Base-by-base conservation (phyloP, 2,888 invertebrate genomes). In the Melanchra persicariae region DNA sequence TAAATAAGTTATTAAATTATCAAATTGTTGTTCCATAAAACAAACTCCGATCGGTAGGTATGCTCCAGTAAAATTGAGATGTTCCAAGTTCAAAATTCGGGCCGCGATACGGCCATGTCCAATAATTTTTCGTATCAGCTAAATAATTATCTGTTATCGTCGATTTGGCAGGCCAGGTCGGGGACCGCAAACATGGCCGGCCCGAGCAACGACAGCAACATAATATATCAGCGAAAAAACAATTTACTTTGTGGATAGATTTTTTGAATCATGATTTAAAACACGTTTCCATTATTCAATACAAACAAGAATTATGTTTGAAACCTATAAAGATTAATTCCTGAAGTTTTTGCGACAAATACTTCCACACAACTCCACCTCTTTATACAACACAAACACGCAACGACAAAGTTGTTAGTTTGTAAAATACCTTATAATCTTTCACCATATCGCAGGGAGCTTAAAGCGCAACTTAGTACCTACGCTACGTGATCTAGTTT, bases 91-190 rank as follows among this genome's bases (percentile, higher is more conserved):
- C 89, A 87, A 93, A 92, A 91, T 90, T 91, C 88, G 87, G 87
- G 81, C 85, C 88, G 83, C 89, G 91, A 91, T 92, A 91, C 91
- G 89, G 87, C 87, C 80, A 83, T 85, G 85, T 86, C 92, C 91
- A 93, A 94, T 94, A 94, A 92, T 93, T 93, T 93, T 93, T 92
- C 90, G 93, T 93, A 94, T 93, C 93, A 88, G 86, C 87, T 86
- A 90, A 95, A 94, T 95, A 95, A 95, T 94, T 94, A 93, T 91
- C 92, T 92, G 92, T 91, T 94, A 94, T 95, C 94, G 91, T 84
- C 85, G 90, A 91, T 92, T 92, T 92, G 93, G 90, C 91, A 89
- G 90, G 89, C 80, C 89, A 88, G 92, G 90, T 89, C 90, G 90
- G 85, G 87, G 91, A 92, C 91, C 92, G 88, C 87, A 91, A 94